Evolutionary conservation across 2,888 invertebrate genomes (phyloP).

Genomic region (Allolobophora icterica): DNA sequence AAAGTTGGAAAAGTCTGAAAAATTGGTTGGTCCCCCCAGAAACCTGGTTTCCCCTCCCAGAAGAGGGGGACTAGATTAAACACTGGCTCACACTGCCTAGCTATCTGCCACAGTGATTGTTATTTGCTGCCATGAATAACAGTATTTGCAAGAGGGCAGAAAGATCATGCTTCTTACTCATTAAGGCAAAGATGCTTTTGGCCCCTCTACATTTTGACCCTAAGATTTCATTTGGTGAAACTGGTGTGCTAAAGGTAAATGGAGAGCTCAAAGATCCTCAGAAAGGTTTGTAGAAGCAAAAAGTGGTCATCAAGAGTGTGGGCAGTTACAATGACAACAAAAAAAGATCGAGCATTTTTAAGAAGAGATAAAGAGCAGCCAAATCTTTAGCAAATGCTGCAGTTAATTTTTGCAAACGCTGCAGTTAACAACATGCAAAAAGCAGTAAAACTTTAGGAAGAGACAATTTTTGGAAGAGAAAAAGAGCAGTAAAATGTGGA

Average conservation of each 20-base stretch:
- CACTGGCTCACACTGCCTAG: too few species aligned
- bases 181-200: background rate
- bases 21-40: too few species aligned
- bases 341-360: background rate
- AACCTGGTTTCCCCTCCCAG: too few species aligned
- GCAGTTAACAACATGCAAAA: too few species aligned
- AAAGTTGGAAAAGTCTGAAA: too few species aligned
- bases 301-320: background rate
- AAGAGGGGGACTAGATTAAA: too few species aligned
- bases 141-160: too few species aligned
- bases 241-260: background rate
- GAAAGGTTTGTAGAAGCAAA: background rate
- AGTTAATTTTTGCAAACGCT: too few species aligned
- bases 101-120: background rate
- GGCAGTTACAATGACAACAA: background rate
- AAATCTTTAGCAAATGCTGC: background rate
- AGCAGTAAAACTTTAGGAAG: too few species aligned
- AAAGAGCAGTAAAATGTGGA: background rate
- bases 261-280: background rate
- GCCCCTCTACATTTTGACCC: background rate
- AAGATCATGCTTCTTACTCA: background rate
- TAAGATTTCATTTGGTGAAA: background rate
- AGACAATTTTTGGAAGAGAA: background rate
- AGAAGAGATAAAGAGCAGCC: background rate
- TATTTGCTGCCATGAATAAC: background rate